Percentiles rank a stretch among this genome's conserved stretches.
These are phyloP conservation scores for Sterrhoptilus dennistouni DNA, from an alignment of 2,113 vertebrate genomes.

Conservation along the genomic window DNA sequence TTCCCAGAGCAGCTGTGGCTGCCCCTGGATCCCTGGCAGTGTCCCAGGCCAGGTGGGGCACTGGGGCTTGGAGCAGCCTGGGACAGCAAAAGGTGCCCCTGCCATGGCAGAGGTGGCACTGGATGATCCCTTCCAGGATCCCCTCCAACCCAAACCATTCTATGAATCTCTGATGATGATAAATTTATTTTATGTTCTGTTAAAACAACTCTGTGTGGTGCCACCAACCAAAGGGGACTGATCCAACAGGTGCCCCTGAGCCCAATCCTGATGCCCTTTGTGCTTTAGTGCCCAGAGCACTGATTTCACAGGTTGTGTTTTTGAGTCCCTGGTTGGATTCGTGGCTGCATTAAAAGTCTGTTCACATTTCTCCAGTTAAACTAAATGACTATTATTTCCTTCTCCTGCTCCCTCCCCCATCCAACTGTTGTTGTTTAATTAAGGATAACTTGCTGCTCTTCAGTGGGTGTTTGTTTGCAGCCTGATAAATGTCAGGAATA, in stretches of 20 bases:
- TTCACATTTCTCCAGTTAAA: neutral
- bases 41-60: neutral
- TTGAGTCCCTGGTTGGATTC: neutral
- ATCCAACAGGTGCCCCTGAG: neutral
- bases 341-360: neutral
- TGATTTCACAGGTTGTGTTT: neutral
- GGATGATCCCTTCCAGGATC: neutral
- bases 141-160: neutral
- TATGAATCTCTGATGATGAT: neutral
- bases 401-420: neutral
- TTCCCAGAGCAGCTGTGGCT: neutral
- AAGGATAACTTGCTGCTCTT: conserved; percentile 39
- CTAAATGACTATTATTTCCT: conserved; percentile 30
- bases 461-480: conserved; percentile 57
- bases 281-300: neutral
- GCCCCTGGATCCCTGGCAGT: neutral
- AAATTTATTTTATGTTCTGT: neutral
- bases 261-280: accelerated
- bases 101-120: neutral
- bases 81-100: neutral
- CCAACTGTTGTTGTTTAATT: conserved; percentile 52
- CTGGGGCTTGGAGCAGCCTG: neutral
- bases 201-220: neutral
- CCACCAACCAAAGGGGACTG: neutral
- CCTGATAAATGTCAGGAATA: conserved; percentile 46